Conservation (phyloP, 2,797 vertebrate genomes). For the Clarias fuscus region DNA sequence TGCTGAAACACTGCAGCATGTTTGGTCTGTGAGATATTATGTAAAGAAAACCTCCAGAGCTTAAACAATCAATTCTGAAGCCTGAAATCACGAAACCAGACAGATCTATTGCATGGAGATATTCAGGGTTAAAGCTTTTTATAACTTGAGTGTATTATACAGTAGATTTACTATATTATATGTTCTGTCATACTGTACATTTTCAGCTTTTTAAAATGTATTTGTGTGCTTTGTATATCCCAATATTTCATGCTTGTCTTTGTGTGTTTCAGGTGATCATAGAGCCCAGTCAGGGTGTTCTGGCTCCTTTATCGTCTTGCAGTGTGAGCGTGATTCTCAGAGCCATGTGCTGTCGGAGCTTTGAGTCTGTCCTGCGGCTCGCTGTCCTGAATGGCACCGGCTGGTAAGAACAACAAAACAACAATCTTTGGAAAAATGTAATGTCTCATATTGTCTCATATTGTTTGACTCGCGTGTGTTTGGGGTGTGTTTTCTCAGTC, state of each 20-base stretch:
- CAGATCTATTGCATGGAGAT: background rate
- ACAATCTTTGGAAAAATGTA: background rate
- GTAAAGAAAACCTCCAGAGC: background rate
- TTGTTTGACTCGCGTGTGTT: background rate
- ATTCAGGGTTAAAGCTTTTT: background rate
- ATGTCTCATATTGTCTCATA: background rate
- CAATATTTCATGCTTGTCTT: background rate
- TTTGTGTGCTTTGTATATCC: constrained; percentile 15
- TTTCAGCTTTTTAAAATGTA: background rate
- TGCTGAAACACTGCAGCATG: background rate
- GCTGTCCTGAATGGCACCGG: constrained; percentile 80
- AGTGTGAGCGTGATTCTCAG: constrained; percentile 76
- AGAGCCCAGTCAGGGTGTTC: constrained; percentile 75
- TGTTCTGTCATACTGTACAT: background rate
- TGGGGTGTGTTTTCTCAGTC: constrained; percentile 68
- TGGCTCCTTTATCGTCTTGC: constrained; percentile 74
- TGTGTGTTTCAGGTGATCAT: constrained; percentile 74
- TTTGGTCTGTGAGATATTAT: too few species aligned
- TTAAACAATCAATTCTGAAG: background rate
- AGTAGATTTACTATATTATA: background rate
- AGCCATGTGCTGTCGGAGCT: constrained; percentile 71
- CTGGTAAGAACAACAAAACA: constrained; percentile 73
- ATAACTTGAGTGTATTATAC: background rate
- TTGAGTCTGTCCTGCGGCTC: constrained; percentile 82
- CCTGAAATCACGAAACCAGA: background rate